Conservation (phyloP, 2,797 vertebrate genomes). For the Emydoidea blandingii region DNA sequence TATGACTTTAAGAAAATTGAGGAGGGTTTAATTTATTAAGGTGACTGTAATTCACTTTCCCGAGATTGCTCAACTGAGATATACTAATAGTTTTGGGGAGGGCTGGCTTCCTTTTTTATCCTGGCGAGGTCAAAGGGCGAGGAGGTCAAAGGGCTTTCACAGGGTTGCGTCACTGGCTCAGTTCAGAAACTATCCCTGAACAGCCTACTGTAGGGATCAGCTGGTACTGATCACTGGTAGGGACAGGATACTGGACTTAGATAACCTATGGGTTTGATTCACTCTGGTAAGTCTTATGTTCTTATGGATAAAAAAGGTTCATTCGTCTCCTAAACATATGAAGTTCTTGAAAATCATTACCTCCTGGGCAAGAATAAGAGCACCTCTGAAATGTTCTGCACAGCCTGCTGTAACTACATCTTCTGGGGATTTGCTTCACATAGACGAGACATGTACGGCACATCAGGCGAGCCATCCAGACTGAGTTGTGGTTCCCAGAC, state of each 20-base stretch:
- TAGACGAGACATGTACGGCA: background rate
- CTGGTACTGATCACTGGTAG: background rate
- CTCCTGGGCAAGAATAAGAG: background rate
- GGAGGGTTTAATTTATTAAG: background rate
- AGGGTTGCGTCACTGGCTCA: background rate
- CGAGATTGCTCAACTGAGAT: background rate
- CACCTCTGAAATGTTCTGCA: constrained; percentile 13
- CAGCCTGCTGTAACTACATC: constrained; percentile 22
- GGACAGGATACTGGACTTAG: background rate
- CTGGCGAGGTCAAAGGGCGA: background rate
- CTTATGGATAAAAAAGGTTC: background rate
- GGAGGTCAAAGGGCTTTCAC: background rate
- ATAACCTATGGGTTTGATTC: background rate
- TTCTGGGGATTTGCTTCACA: background rate
- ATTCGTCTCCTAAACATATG: background rate
- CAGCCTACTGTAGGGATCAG: background rate
- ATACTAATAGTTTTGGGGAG: background rate
- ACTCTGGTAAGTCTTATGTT: background rate
- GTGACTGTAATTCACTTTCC: background rate
- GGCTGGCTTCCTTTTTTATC: background rate
- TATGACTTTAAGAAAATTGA: background rate
- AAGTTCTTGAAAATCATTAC: background rate
- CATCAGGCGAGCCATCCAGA: background rate
- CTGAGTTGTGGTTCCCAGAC: background rate
- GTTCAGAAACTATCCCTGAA: background rate